Base-by-base conservation (phyloP, 2,888 invertebrate species). In the Drosophila affinis region DNA sequence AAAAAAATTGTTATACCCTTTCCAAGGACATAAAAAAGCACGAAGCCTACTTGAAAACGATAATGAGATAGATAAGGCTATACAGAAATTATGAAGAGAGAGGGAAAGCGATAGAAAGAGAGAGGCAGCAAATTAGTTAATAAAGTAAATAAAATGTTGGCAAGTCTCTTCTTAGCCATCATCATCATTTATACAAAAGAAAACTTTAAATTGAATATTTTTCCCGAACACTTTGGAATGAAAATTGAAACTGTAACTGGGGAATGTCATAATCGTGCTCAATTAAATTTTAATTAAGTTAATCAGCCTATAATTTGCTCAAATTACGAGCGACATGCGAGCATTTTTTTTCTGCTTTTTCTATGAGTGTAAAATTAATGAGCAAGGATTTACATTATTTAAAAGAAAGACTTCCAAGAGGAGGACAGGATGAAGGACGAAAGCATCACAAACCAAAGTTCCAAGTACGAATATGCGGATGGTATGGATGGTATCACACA, bases 151-250 rank as follows among this genome's bases (percentile, higher is more conserved):
- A n/a, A 39, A 39, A 39, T 39, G 14, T 14, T 6, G 6, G 7
- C 6, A n/a, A 39, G 39, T n/a, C 7, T n/a, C 21, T 7, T 39
- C n/a, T 3, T 3, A 3, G 7, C n/a, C 3, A 39, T n/a, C 7
- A n/a, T 39, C 14, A 14, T 2, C 39, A 39, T 39, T 62, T 48
- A 46, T 21, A 39, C 39, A 39, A 39, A 34, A 29, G 49, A 48
- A 47, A 45, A 48, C 61, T 45, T 58, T 75, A 46, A 39, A 62
- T 52, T 62, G 49, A 68, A 51, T 54, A 47, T 39, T 47, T 45
- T 24, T 39, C 17, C 1, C n/a, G 29, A 39, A 49, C 48, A 44
- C 39, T 44, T 49, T 5, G 44, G 9, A 62, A 62, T n/a, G 29
- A 12, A 29, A 44, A 32, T 21, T 21, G 2, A 29, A 44, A 32